Conservation (phyloP, 2,888 invertebrate species). For the Chaetoderma sp. region DNA sequence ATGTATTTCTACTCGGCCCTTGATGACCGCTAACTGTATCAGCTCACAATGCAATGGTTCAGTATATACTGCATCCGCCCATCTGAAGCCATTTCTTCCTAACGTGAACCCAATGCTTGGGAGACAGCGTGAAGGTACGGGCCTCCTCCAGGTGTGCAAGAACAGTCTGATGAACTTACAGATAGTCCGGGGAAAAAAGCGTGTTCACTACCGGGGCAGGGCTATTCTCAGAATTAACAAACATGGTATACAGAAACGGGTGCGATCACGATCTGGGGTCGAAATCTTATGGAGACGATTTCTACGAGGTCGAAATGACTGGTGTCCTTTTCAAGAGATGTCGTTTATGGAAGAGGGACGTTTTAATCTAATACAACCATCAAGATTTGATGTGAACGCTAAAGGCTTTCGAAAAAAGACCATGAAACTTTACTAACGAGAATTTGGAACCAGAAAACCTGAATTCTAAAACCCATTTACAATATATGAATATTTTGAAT, state of each 20-base stretch:
- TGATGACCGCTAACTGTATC: too few relatives aligned
- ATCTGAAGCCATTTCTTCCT: too few relatives aligned
- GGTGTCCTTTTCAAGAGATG: conserved; percentile 48
- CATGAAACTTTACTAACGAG: conserved; percentile 3
- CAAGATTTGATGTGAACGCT: too few relatives aligned
- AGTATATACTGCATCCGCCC: too few relatives aligned
- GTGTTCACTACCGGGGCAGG: conserved; percentile 41
- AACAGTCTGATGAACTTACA: conserved; percentile 1
- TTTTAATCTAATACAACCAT: too few relatives aligned
- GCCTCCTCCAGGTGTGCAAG: too few relatives aligned
- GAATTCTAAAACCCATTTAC: background rate
- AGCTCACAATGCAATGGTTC: too few relatives aligned
- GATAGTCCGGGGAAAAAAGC: conserved; percentile 18
- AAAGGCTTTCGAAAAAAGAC: background rate
- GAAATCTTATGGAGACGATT: conserved; percentile 47
- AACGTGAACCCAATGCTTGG: too few relatives aligned
- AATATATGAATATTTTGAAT: too few relatives aligned
- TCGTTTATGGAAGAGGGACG: conserved; percentile 8
- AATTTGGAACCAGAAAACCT: conserved; percentile 11
- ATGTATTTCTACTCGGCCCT: too few relatives aligned
- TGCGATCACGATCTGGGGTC: conserved; percentile 39
- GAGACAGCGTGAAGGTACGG: too few relatives aligned
- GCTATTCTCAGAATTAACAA: conserved; percentile 52
- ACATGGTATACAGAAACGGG: conserved; percentile 48
- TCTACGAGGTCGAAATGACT: conserved; percentile 43